phyloP scores from a whole-genome alignment of 2,888 invertebrate species.

The Morpho deidamia region DNA sequence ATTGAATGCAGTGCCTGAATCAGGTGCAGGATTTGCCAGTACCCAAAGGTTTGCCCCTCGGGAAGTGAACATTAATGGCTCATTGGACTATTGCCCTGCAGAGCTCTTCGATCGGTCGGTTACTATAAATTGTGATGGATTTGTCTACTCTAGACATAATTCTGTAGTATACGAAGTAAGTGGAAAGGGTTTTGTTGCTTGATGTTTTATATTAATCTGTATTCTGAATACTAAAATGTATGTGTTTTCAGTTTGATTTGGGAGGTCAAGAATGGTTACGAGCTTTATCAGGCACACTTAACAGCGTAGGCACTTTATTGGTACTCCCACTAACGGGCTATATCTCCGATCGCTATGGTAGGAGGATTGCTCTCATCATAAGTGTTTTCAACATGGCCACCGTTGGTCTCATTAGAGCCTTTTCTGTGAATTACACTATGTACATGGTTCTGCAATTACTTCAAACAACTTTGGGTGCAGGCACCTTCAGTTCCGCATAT shows the following conservation, averaged over 20 bases:
- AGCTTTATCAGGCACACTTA: conserved; percentile 81
- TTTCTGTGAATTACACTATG: conserved; percentile 67
- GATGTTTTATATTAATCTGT: too few species aligned
- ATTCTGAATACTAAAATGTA: not conserved
- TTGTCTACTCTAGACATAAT: conserved; percentile 31
- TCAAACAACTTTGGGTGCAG: conserved; percentile 54
- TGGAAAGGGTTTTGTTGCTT: not conserved
- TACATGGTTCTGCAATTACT: conserved; percentile 57
- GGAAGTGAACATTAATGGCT: conserved; percentile 26
- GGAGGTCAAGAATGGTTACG: conserved; percentile 81
- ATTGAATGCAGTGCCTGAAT: conserved; percentile 45
- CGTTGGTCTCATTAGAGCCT: conserved; percentile 61
- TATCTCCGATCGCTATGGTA: conserved; percentile 78
- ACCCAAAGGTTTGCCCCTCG: conserved; percentile 45
- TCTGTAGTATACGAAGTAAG: conserved; percentile 38
- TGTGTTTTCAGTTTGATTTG: conserved; percentile 64
- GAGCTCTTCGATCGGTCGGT: conserved; percentile 35
- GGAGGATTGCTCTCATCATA: conserved; percentile 50
- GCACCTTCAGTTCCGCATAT: conserved; percentile 56
- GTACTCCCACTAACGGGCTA: conserved; percentile 80
- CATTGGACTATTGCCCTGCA: conserved; percentile 39
- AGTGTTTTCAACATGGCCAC: conserved; percentile 36
- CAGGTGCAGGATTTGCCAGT: conserved; percentile 43
- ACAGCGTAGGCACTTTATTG: conserved; percentile 80
- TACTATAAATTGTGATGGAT: conserved; percentile 27